Base-by-base conservation (phyloP, 2,797 vertebrate genomes). In the Tenualosa ilisha region DNA sequence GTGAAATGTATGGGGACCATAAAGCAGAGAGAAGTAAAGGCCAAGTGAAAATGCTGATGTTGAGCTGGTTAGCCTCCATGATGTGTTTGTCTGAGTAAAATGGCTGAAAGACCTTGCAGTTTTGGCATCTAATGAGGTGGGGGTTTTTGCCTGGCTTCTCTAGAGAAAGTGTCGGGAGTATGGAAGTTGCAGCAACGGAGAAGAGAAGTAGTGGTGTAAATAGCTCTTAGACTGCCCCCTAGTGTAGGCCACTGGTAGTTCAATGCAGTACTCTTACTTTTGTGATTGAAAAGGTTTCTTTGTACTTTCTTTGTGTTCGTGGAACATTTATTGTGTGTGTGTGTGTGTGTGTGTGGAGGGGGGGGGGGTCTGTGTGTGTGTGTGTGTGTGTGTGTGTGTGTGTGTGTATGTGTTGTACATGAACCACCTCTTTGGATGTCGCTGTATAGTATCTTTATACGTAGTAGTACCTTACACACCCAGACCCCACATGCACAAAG, bases 321-420 rank as follows among this genome's bases (percentile, higher is more conserved):
- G 20, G 65, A 72, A 26, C n/a, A n/a, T 72, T 13, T 37, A n/a
- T 68, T 43, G 40, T 85, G 75, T 81, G 84, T 61, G 84, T 81
- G 84, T 85, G 51, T 81, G 68, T 84, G 51, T 84, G 72, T 84
- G 84, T 84, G 72, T 81, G 68, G 46, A 5, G 4, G 46, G 7
- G 46, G 46, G 4, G 7, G 40, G 84, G 53, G 63, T 68, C 20
- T n/a, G 68, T 53, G 82, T n/a, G n/a, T n/a, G n/a, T 85, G 61
- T 86, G 81, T 75, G 81, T 83, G 54, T 81, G 26, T 84, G 68
- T 82, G 68, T 85, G 75, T 65, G 26, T 86, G 81, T 53, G 37
- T 84, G 56, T 84, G 46, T 82, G 81, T 24, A 40, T 51, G 49
- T 72, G 46, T 83, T 85, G 86, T 82, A 59, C 87, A 87, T 87